These are phyloP conservation scores for Agrochola lota DNA, from an alignment of 2,888 invertebrate species.

Conservation along the genomic window DNA sequence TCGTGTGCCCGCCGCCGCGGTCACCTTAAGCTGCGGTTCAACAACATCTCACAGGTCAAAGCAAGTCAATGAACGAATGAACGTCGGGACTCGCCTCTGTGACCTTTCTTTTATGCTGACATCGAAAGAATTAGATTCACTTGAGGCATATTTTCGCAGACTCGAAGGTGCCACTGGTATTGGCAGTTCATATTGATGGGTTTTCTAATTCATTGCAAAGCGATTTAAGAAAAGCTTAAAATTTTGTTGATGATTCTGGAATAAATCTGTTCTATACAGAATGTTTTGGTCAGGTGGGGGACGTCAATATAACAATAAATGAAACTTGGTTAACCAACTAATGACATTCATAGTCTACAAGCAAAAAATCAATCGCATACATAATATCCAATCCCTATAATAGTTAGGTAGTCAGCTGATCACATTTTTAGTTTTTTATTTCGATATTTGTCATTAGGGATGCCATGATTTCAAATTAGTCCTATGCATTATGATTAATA, in stretches of 20 bases:
- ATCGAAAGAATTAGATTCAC: slow-evolving; percentile 1
- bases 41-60: slow-evolving; percentile 56
- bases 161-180: slow-evolving; percentile 27
- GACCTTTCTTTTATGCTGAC: slow-evolving; percentile 51
- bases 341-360: background rate
- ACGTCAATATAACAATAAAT: background rate
- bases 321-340: background rate
- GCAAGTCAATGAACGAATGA: slow-evolving; percentile 68
- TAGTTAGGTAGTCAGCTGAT: background rate
- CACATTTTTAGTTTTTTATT: background rate
- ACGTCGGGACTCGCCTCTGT: slow-evolving; percentile 44
- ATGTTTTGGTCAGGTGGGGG: too few relatives aligned
- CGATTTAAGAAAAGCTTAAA: background rate
- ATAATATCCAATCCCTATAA: background rate
- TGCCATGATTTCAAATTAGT: background rate
- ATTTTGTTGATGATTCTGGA: background rate
- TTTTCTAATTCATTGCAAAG: background rate
- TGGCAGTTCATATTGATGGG: slow-evolving; percentile 23
- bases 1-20: slow-evolving; percentile 47
- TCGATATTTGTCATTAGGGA: background rate
- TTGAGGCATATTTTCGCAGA: slow-evolving; percentile 19
- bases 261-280: background rate
- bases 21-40: slow-evolving; percentile 69
- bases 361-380: background rate
- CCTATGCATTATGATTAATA: background rate